Base-by-base conservation (phyloP, 2,113 vertebrate species). In the Holacanthus passer region DNA sequence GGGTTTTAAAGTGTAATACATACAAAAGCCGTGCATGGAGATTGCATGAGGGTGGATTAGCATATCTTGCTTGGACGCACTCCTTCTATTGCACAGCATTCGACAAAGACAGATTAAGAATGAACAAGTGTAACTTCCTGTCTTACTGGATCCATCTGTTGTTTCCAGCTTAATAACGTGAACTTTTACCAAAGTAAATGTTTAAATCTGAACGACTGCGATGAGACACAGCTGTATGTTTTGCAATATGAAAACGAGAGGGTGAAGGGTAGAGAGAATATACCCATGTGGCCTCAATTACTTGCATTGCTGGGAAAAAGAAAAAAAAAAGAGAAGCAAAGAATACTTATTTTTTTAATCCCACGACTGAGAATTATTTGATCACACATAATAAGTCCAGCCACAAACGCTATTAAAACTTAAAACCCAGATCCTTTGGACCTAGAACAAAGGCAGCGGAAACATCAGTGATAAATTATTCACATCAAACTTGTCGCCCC, bases 391-490 rank as follows among this genome's bases (percentile, higher is more conserved):
- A 94, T 91, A 94, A 92, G 84, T 94, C 88, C 87, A 88, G 90
- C 90, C 92, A 93, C 90, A 94, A 93, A 93, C 87, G 87, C 85
- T 92, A 91, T 92, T 90, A 94, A 93, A 94, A 89, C 90, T 91
- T 89, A 93, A 94, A 92, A 90, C 88, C 74, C 60, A 43, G 82
- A 90, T 94, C 89, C 81, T 91, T 92, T 95, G 92, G 93, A 93
- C 79, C 20, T 16, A 93, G 92, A 95, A 95, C 93, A 95, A 95
- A 95, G 94, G 83, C 78, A 88, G 76, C 73, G 31, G 89, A 93
- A 90, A 93, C 91, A 92, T 82, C 74, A 82, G 71, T 92, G 76
- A 94, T 96, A 88, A 95, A 95, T 96, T 91, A 96, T 95, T 95
- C 94, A 95, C 81, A 82, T 88, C 90, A 81, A 82, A 92, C 91